Base-by-base conservation (phyloP, 2,888 invertebrate genomes). In the Leucoma salicis region DNA sequence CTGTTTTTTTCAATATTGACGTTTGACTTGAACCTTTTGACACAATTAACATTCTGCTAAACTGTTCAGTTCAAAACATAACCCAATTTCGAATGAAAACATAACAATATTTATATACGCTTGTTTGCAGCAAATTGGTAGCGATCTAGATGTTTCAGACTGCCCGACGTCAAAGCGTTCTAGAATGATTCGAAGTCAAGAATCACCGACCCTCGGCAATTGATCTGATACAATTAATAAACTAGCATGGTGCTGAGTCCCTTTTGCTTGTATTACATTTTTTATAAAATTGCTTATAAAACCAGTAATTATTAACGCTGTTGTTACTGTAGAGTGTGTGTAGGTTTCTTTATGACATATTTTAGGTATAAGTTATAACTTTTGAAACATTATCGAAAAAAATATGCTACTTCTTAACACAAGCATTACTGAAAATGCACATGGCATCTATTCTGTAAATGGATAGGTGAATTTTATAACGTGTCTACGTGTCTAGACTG, bases 151-250 rank as follows among this genome's bases (percentile, higher is more conserved):
- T 31, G 25, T 14, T 37, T 39, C 39, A 59, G 62, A 62, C 59
- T 10, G 48, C 35, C 16, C 31, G 62, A 29, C 48, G 43, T n/a
- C 38, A 5, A 27, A 10, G 4, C 15, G n/a, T 40, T 40, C 18
- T 34, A 13, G 39, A 54, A 35, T 42, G 31, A 36, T 43, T 45
- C 42, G 44, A 42, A 18, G 3, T 45, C 31, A 39, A 14, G 28
- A 42, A 42, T 34, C 27, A 31, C 10, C 31, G 40, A 35, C 33
- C 46, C 39, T 27, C 31, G 15, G 28, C 58, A 55, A 54, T 57
- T 57, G 59, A 54, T 38, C 14, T 31, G 35, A 27, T 36, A 40
- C 45, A 51, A 61, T 50, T 52, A 52, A 43, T 52, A 15, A 46
- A 28, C 37, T 18, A 27, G 29, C 39, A 33, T 14, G 11, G 11